These are phyloP conservation scores for Suricata suricatta DNA, from an alignment of 2,113 vertebrate species.

Conservation along the genomic window DNA sequence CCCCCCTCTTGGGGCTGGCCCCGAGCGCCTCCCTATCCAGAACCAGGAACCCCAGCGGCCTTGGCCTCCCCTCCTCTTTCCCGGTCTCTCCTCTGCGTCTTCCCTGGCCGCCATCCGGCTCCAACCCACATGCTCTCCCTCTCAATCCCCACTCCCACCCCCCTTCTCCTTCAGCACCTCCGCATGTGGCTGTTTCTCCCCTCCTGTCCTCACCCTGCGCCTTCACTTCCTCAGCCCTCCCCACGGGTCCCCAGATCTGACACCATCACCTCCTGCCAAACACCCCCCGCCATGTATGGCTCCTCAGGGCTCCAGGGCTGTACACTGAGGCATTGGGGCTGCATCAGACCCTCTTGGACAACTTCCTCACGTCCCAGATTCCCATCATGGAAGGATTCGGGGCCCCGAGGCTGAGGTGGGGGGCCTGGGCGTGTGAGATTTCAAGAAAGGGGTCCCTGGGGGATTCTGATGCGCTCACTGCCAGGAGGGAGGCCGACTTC, in stretches of 20 bases:
- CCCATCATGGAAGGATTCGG: background rate
- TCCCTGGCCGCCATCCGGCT: background rate
- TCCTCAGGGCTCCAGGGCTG: background rate
- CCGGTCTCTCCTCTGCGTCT: background rate
- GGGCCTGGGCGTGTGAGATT: background rate
- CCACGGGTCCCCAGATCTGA: background rate
- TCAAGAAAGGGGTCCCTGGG: background rate
- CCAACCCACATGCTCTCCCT: rapidly evolving
- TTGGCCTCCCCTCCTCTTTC: background rate
- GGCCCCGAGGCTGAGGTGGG: background rate
- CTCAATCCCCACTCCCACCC: rapidly evolving
- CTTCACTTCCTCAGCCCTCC: background rate
- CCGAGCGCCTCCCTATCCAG: background rate
- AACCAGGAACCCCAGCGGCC: background rate
- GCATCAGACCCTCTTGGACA: background rate
- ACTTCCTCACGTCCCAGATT: background rate
- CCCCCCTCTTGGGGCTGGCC: background rate
- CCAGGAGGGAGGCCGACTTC: background rate
- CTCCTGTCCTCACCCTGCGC: background rate
- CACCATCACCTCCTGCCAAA: background rate
- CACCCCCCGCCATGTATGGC: background rate
- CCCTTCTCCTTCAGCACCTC: rapidly evolving
- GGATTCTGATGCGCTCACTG: background rate
- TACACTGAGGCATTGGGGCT: background rate
- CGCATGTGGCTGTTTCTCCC: background rate